These are phyloP conservation scores for Sarcophilus harrisii DNA, from an alignment of 2,797 vertebrate genomes.

Conservation along the genomic window DNA sequence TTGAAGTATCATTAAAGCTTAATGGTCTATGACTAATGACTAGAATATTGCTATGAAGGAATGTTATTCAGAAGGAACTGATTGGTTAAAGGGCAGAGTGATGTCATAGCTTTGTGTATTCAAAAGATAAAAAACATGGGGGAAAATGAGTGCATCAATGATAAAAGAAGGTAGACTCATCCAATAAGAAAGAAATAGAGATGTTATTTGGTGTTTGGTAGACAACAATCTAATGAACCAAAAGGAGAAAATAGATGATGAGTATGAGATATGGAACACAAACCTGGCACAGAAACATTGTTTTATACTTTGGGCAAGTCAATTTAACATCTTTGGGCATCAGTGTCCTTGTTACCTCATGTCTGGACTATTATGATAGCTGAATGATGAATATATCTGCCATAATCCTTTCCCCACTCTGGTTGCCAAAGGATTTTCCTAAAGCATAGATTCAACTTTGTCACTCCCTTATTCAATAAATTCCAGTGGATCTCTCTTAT, in stretches of 20 bases:
- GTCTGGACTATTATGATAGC: not conserved
- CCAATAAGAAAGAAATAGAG: not conserved
- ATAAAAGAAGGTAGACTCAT: not conserved
- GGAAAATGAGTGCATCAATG: not conserved
- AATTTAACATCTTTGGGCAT: not conserved
- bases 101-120: not conserved
- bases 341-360: not conserved
- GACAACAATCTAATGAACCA: not conserved
- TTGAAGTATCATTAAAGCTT: not conserved
- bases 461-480: not conserved
- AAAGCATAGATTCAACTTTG: not conserved
- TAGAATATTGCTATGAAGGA: not conserved
- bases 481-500: not conserved
- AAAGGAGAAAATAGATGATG: not conserved
- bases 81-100: not conserved
- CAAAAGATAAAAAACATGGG: not conserved
- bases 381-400: not conserved
- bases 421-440: not conserved
- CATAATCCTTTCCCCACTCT: not conserved
- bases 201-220: not conserved
- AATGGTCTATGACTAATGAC: not conserved
- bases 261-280: not conserved
- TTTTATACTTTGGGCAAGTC: not conserved
- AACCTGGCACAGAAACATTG: not conserved
- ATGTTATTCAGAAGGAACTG: not conserved